Evolutionary conservation across 2,888 invertebrate genomes (phyloP).

Genomic region (Thysanoteuthis rhombus): DNA sequence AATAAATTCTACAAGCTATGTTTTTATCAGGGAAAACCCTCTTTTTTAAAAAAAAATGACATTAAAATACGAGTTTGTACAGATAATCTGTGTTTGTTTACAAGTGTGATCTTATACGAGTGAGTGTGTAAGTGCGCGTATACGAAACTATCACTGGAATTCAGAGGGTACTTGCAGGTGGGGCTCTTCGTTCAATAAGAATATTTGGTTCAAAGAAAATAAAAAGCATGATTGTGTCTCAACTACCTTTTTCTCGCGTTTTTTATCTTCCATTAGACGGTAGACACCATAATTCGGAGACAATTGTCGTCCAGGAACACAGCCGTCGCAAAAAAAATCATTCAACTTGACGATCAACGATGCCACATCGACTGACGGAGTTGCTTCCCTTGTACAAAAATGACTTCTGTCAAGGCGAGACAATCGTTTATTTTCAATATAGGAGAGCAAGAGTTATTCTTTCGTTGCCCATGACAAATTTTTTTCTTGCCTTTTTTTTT

Average conservation of each 20-base stretch:
- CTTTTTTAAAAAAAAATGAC: too few species aligned
- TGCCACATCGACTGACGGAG: neutral
- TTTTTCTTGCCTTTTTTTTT: too few species aligned
- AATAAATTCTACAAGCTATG: too few species aligned
- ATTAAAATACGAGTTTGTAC: too few species aligned
- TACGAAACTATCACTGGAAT: neutral
- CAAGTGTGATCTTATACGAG: neutral
- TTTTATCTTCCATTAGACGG: conserved; percentile 22
- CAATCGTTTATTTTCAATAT: too few species aligned
- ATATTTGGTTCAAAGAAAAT: neutral
- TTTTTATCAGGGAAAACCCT: too few species aligned
- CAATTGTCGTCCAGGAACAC: neutral
- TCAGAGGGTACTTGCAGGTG: neutral
- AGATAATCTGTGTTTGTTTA: neutral
- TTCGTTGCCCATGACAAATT: too few species aligned
- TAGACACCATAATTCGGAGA: conserved; percentile 23
- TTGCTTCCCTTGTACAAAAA: neutral
- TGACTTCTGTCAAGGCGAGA: neutral
- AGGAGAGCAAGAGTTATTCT: too few species aligned
- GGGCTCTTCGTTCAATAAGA: neutral
- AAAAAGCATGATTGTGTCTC: neutral
- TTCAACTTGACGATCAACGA: neutral
- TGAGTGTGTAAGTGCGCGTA: neutral
- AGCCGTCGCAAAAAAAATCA: conserved; percentile 13
- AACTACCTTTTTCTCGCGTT: neutral